These are phyloP conservation scores for Patiria miniata DNA, from an alignment of 35 echinoderm and acorn worm species.

Conservation along the genomic window DNA sequence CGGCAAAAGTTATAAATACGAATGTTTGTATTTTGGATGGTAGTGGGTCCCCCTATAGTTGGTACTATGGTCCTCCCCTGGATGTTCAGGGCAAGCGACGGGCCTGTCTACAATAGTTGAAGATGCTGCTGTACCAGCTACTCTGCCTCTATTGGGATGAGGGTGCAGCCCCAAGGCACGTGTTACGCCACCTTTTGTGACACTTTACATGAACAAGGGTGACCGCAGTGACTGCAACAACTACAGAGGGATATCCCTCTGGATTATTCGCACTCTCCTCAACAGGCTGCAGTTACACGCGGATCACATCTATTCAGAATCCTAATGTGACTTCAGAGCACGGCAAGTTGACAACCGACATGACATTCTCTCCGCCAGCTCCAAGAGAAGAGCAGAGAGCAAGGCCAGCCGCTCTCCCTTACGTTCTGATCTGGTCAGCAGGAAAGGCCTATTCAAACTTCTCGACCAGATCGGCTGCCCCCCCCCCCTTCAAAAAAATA, in stretches of 20 bases:
- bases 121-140: too few species aligned
- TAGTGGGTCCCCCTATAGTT: too few species aligned
- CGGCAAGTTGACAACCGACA: conserved; percentile 43
- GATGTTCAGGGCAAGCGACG: too few species aligned
- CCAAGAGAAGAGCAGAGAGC: conserved; percentile 67
- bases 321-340: conserved; percentile 42
- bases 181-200: conserved; percentile 54
- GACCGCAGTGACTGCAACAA: conserved; percentile 70
- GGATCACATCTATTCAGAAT: conserved; percentile 24
- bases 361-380: conserved; percentile 50
- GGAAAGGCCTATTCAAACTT: conserved; percentile 42
- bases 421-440: conserved; percentile 47
- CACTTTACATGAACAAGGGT: conserved; percentile 67
- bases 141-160: conserved; percentile 53
- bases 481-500: too few species aligned
- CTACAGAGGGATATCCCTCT: conserved; percentile 51
- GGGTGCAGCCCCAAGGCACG: conserved; percentile 34
- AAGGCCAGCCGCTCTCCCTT: conserved; percentile 25
- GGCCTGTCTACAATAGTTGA: too few species aligned
- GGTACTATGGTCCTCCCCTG: too few species aligned
- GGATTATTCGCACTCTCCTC: conserved; percentile 40
- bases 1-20: too few species aligned
- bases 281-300: conserved; percentile 28
- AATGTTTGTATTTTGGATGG: too few species aligned
- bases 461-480: conserved; percentile 24